Conservation (phyloP, 2,113 vertebrate species). For the Xiphias gladius region DNA sequence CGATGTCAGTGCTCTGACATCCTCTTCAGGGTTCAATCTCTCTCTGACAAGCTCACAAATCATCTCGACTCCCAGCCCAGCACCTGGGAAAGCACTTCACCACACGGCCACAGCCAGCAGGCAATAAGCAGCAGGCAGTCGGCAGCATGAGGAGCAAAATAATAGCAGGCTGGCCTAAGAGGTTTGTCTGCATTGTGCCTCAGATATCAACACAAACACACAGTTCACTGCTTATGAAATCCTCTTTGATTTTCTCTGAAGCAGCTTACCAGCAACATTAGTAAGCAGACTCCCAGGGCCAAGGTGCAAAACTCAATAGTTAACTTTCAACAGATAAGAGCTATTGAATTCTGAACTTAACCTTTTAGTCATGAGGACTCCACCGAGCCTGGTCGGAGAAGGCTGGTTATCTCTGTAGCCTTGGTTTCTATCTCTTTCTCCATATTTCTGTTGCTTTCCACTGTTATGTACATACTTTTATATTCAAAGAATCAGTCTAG, state of each 20-base stretch:
- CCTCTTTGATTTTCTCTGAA: constrained; percentile 26
- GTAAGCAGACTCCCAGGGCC: background rate
- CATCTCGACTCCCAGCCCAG: constrained; percentile 24
- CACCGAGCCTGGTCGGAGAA: background rate
- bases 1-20: constrained; percentile 39
- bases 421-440: background rate
- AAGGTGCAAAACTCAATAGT: background rate
- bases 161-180: background rate
- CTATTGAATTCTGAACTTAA: background rate
- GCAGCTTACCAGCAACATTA: constrained; percentile 11
- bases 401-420: background rate
- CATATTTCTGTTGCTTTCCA: background rate
- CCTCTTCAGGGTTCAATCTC: constrained; percentile 17
- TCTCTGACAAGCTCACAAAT: constrained; percentile 59
- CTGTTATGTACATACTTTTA: background rate
- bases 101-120: constrained; percentile 26
- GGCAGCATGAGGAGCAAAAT: constrained; percentile 21
- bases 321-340: constrained; percentile 31
- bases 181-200: constrained; percentile 2
- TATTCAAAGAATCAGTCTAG: background rate
- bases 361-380: background rate
- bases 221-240: constrained; percentile 15
- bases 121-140: constrained; percentile 14
- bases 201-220: constrained; percentile 23
- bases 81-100: constrained; percentile 59